Conservation (phyloP, 2,113 vertebrate species). For the Tetrax tetrax region DNA sequence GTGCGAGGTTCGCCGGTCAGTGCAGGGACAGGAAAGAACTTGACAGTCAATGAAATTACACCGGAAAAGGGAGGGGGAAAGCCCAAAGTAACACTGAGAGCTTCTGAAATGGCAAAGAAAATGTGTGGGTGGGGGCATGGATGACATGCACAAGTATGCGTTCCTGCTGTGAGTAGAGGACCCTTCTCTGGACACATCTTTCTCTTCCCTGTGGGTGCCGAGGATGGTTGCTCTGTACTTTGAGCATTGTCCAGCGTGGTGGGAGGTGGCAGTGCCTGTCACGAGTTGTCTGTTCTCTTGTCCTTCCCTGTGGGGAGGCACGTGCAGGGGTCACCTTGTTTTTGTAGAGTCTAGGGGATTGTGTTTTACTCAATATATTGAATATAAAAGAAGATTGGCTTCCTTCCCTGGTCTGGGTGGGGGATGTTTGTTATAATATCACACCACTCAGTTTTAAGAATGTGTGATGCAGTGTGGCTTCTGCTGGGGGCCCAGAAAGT, state of each 20-base stretch:
- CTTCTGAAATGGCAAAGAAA: neutral
- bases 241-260: neutral
- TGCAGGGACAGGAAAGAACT: neutral
- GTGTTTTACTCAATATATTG: neutral
- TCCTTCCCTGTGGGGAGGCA: neutral
- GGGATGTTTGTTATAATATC: neutral
- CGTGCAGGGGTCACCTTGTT: neutral
- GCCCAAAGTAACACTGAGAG: neutral
- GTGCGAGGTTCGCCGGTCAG: fast-evolving
- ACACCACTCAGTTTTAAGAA: neutral
- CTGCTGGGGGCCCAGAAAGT: neutral
- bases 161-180: neutral
- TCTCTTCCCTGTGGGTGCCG: neutral
- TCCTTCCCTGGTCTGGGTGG: neutral
- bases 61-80: fast-evolving
- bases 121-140: neutral
- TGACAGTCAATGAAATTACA: neutral
- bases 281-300: neutral
- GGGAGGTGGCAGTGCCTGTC: neutral
- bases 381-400: neutral
- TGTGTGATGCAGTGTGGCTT: neutral
- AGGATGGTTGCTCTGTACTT: neutral
- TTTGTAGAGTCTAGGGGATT: neutral
- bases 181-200: neutral
- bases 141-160: fast-evolving